Conservation (phyloP, 2,797 vertebrate genomes). For the Crocodylus rhombifer region DNA sequence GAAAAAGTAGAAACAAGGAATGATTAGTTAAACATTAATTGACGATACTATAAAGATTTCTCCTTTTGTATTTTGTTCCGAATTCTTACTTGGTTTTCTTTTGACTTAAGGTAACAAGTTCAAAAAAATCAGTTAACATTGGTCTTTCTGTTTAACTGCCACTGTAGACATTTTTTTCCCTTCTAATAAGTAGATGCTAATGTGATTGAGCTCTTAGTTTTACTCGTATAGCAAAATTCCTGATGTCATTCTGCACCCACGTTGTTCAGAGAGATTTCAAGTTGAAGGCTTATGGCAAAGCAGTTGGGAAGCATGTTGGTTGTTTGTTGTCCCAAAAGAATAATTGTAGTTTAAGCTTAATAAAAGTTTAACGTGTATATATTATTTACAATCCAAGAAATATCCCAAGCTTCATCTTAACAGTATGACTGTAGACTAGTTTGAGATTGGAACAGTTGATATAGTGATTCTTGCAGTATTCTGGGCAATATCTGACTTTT, state of each 20-base stretch:
- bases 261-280: not conserved
- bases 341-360: not conserved
- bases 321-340: not conserved
- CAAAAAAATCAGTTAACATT: not conserved
- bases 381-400: accelerated
- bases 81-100: conserved; percentile 7
- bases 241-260: not conserved
- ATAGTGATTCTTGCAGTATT: not conserved
- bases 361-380: not conserved
- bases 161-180: accelerated
- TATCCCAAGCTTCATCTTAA: not conserved
- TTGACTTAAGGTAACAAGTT: conserved; percentile 8
- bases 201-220: not conserved
- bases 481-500: not conserved
- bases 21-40: not conserved
- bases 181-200: not conserved
- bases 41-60: not conserved
- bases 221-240: not conserved
- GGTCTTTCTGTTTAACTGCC: not conserved
- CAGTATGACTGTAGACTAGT: not conserved
- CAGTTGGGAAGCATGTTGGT: not conserved
- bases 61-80: not conserved
- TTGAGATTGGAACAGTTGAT: not conserved
- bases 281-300: not conserved
- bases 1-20: not conserved